Conservation (phyloP, 2,797 vertebrate species). For the Lepilemur ruficaudatus region DNA sequence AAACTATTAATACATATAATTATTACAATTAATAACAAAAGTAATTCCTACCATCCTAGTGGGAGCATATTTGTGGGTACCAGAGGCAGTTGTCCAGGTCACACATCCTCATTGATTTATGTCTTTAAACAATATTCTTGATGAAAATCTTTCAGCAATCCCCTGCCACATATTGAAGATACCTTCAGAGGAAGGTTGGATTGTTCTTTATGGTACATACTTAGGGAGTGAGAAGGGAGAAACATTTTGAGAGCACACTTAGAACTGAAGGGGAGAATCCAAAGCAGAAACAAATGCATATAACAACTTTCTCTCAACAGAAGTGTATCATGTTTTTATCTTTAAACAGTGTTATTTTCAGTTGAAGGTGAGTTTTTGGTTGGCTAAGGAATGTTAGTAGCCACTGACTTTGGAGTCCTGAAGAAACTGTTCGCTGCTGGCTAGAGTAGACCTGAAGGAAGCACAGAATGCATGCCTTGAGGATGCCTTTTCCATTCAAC, state of each 20-base stretch:
- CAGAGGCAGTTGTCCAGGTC: background rate
- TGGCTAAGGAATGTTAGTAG: background rate
- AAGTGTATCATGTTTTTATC: background rate
- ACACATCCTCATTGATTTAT: background rate
- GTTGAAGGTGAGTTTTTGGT: background rate
- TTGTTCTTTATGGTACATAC: background rate
- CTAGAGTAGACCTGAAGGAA: background rate
- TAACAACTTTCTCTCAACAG: background rate
- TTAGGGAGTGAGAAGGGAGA: background rate
- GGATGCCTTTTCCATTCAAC: slow-evolving; percentile 33
- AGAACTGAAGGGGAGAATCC: background rate
- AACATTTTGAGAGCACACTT: background rate
- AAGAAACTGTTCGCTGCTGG: background rate
- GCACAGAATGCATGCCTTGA: background rate
- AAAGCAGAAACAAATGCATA: background rate
- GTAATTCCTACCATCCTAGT: background rate
- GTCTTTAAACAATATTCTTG: background rate
- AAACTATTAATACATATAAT: background rate
- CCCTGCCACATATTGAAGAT: background rate
- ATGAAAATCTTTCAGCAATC: background rate
- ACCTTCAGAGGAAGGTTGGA: background rate
- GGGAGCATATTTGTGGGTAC: background rate
- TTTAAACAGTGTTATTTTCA: background rate
- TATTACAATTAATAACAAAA: background rate
- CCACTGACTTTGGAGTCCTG: background rate